These are phyloP conservation scores for Laupala kohalensis DNA, from an alignment of 1,140 invertebrate genomes.

Conservation along the genomic window DNA sequence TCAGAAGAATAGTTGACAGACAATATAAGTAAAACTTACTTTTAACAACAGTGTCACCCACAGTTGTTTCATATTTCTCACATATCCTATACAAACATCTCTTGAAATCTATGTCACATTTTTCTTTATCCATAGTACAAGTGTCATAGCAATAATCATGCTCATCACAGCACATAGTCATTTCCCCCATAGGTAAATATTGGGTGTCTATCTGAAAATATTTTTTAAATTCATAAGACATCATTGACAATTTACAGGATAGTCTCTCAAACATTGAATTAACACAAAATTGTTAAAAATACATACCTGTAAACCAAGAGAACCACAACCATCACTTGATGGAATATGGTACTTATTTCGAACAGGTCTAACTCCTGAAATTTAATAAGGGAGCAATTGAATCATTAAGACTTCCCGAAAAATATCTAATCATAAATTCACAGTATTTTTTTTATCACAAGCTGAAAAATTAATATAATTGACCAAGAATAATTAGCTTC, in stretches of 20 bases:
- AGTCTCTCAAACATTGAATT: neutral
- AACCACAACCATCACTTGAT: conserved; percentile 68
- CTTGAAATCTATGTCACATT: conserved; percentile 76
- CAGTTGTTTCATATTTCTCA: conserved; percentile 45
- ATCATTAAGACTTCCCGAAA: neutral
- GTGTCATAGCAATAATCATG: conserved; percentile 87
- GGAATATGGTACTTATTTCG: conserved; percentile 60
- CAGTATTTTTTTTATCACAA: neutral
- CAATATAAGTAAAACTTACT: conserved; percentile 27
- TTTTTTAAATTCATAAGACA: neutral
- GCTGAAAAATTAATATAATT: neutral
- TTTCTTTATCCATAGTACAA: conserved; percentile 70
- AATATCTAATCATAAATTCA: neutral
- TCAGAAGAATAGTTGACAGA: too few species aligned
- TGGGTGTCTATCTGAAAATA: conserved; percentile 43
- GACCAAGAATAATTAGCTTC: neutral
- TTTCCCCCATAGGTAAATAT: conserved; percentile 4
- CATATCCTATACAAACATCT: conserved; percentile 72
- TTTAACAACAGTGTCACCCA: conserved; percentile 48
- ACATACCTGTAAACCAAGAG: conserved; percentile 38
- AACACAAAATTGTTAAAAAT: neutral
- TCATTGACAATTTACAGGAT: neutral
- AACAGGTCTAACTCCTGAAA: conserved; percentile 22
- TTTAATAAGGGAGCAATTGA: neutral
- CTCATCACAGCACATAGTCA: conserved; percentile 13